Base-by-base conservation (phyloP, 30 jellyfish, hydroid and myxozoan genomes). In the Aurelia coerulea region DNA sequence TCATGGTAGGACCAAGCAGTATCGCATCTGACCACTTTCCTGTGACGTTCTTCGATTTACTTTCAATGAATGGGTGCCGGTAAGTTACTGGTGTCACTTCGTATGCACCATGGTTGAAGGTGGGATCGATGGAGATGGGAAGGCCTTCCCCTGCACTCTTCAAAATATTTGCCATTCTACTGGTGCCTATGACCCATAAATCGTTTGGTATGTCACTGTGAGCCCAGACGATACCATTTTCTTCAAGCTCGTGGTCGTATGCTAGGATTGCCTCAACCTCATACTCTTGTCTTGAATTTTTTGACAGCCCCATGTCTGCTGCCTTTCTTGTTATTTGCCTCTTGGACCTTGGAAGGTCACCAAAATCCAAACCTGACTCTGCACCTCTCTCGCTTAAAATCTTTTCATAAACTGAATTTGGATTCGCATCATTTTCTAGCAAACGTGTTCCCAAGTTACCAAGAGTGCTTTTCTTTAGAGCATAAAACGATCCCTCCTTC, bases 401-500 rank as follows among this genome's bases (percentile, higher is more conserved):
- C 18, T 65, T 34, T 15, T 65, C 41, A 65, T 65, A 65, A 1
- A 2, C 51, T 2, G 8, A 18, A 65, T 14, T 65, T 1, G 32
- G 41, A 11, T 65, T 65, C 1, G 17, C 32, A 13, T 29, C 3
- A 10, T 59, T 59, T 2, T 70, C 33, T 65, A 23, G 41, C 2
- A 4, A 14, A 4, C 32, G 59, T 10, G 49, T 5, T 52, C 74
- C 54, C 2, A 74, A 13, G 19, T 51, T 17, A 2, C 4, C 46
- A 35, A 74, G 50, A 15, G 85, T 74, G 52, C 85, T 74, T 74
- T 51, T 74, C 74, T 74, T 74, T 17, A 74, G 54, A 13, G 85
- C 42, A 58, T 74, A 35, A 11, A 52, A 74, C 49, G 85, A 34
- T 2, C 50, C 53, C 3, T 29, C 85, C 10, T 35, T 74, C 29